Evolutionary conservation across 2,113 vertebrate genomes (phyloP).

Genomic region (Aplodontia rufa): DNA sequence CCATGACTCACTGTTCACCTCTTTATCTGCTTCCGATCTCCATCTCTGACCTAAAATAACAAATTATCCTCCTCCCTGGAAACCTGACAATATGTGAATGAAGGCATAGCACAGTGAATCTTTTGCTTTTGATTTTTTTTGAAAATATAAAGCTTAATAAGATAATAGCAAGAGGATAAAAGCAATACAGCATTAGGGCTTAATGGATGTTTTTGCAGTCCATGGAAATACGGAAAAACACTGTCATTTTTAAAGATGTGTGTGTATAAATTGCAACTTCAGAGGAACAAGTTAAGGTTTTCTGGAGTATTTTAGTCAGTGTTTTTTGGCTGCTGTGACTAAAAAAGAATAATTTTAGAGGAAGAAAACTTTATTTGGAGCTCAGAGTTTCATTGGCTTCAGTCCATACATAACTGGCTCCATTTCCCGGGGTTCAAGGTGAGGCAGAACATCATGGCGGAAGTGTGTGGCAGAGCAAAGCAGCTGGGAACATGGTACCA

Average conservation of each 20-base stretch:
- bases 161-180: neutral
- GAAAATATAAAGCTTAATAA: neutral
- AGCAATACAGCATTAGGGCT: neutral
- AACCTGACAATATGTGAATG: neutral
- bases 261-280: neutral
- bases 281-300: neutral
- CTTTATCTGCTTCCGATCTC: neutral
- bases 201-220: neutral
- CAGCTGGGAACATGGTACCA: too few species aligned
- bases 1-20: neutral
- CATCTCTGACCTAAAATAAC: neutral
- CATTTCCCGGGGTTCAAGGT: too few species aligned
- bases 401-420: too few species aligned
- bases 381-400: too few species aligned
- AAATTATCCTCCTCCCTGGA: neutral
- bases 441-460: too few species aligned
- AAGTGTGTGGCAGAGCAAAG: too few species aligned
- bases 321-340: too few species aligned
- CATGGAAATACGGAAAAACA: neutral
- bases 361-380: too few species aligned
- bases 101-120: fast-evolving
- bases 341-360: too few species aligned
- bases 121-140: neutral
- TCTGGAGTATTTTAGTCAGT: too few species aligned
- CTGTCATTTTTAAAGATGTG: neutral